Evolutionary conservation across 2,113 vertebrate genomes (phyloP).

Genomic region (Alosa alosa): DNA sequence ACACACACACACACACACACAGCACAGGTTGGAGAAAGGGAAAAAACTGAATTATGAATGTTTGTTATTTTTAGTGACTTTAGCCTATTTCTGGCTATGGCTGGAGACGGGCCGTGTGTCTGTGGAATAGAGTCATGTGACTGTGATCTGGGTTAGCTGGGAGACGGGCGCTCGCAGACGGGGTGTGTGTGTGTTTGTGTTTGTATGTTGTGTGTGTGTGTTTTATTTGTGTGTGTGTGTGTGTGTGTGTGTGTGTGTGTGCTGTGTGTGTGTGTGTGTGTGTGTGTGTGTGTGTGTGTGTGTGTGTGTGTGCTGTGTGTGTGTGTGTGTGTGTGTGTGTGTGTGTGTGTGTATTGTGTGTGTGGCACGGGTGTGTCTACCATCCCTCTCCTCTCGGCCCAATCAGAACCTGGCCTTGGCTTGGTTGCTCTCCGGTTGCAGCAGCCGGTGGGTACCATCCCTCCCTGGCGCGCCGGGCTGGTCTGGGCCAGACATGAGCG

Average conservation of each 20-base stretch:
- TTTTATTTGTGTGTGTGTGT: not conserved
- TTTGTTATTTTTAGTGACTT: constrained; percentile 74
- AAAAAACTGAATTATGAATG: constrained; percentile 73
- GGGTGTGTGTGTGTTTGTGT: not conserved
- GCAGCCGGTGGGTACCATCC: not conserved
- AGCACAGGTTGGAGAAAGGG: constrained; percentile 63
- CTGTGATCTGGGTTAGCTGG: constrained; percentile 72
- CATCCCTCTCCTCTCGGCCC: not conserved
- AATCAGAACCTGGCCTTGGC: not conserved
- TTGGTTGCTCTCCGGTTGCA: constrained; percentile 29
- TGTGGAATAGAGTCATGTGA: constrained; percentile 70
- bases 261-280: not conserved
- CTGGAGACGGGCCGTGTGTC: constrained; percentile 66
- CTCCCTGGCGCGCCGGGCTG: constrained; percentile 27
- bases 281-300: not conserved
- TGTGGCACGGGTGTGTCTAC: not conserved
- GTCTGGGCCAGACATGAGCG: not conserved
- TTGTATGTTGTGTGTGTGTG: not conserved
- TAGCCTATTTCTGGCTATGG: constrained; percentile 75
- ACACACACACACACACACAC: constrained; percentile 29
- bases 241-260: not conserved
- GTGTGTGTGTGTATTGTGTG: not conserved
- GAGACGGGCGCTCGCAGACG: not conserved
- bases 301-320: not conserved
- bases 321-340: not conserved